phyloP scores from a whole-genome alignment of 2,888 invertebrate species.

The Sphaeridia pumilis region DNA sequence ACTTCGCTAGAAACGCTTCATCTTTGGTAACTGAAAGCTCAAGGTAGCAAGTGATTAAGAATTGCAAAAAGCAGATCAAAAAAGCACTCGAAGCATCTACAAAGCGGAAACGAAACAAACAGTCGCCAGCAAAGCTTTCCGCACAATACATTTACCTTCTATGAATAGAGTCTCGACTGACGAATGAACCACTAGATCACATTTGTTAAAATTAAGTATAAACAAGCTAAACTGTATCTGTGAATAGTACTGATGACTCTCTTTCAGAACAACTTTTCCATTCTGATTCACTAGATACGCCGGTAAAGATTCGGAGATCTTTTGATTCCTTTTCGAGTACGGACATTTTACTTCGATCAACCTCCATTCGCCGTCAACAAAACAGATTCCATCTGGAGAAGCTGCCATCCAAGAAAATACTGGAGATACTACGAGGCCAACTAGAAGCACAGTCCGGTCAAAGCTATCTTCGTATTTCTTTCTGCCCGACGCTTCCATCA shows the following conservation, averaged over 20 bases:
- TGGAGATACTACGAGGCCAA: too few relatives aligned
- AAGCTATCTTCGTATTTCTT: too few relatives aligned
- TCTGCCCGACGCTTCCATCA: too few relatives aligned
- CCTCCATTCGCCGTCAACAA: not conserved
- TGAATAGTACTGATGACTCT: not conserved
- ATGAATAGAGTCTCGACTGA: not conserved
- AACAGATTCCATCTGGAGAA: not conserved
- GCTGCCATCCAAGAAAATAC: too few relatives aligned
- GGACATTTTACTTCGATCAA: not conserved
- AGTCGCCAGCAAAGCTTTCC: too few relatives aligned
- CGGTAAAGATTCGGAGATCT: not conserved
- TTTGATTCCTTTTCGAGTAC: not conserved
- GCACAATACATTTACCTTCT: too few relatives aligned
- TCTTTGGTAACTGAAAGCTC: not conserved
- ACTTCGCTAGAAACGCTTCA: not conserved
- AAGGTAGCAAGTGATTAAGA: not conserved
- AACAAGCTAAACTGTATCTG: constrained; percentile 3
- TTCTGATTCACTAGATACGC: not conserved
- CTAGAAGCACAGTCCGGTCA: too few relatives aligned
- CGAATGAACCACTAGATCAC: constrained; percentile 4
- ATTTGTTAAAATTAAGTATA: not conserved
- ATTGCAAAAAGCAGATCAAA: too few relatives aligned
- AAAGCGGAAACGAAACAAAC: too few relatives aligned
- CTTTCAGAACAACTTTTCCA: not conserved
- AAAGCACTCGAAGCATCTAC: too few relatives aligned